phyloP scores from a whole-genome alignment of 2,888 invertebrate genomes.

The Pachycephus smyrnensis region DNA sequence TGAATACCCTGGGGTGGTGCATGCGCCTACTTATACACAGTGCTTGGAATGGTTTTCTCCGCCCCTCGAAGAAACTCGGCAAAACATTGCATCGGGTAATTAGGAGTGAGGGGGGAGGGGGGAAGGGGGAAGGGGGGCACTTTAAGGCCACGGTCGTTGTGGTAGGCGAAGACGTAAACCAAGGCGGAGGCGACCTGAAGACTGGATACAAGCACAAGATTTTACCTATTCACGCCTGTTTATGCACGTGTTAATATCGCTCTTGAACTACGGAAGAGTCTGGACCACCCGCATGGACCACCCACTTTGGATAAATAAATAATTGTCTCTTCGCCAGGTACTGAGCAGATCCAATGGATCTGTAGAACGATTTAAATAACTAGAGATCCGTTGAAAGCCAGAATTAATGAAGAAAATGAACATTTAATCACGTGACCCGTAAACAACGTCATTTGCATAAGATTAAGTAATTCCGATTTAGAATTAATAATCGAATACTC shows the following conservation, averaged over 20 bases:
- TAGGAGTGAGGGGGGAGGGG: neutral
- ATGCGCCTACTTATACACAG: conserved; percentile 1
- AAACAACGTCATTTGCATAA: neutral
- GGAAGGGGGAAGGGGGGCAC: neutral
- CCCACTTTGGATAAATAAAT: neutral
- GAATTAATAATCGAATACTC: neutral
- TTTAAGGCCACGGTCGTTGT: neutral
- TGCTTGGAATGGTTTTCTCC: neutral
- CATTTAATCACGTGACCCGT: neutral
- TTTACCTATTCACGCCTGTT: conserved; percentile 3
- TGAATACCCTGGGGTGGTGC: neutral
- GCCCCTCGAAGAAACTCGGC: neutral
- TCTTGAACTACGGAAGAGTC: neutral
- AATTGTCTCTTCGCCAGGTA: neutral
- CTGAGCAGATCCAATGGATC: neutral
- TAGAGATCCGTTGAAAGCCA: neutral
- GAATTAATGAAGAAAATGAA: neutral
- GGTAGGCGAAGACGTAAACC: neutral
- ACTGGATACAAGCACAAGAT: neutral
- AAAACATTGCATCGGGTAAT: conserved; percentile 2
- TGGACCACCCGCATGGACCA: conserved; percentile 5
- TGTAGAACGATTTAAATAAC: neutral
- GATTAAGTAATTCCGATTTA: neutral
- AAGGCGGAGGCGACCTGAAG: neutral
- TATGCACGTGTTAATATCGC: neutral